Base-by-base conservation (phyloP, 2,113 vertebrate species). In the Scatophagus argus region DNA sequence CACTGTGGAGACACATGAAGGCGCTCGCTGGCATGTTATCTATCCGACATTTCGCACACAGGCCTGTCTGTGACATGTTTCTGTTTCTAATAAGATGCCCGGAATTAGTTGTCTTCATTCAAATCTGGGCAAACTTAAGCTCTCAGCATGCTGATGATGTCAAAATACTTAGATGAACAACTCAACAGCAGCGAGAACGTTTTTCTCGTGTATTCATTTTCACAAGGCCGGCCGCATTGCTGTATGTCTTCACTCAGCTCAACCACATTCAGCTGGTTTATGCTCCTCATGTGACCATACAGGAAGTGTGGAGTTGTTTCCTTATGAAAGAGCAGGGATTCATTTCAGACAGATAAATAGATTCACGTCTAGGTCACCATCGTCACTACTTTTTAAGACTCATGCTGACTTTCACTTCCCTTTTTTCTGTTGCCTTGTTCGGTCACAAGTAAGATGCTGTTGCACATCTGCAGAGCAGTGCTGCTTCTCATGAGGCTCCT, bases 351-450 rank as follows among this genome's bases (percentile, higher is more conserved):
- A 38, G 17, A 55, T 56, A 51, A 27, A 63, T 21, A 11, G 60
- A 52, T n/a, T 34, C 9, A 25, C 2, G 23, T 60, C 29, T 23
- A 4, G 13, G 47, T 63, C 41, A 23, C 19, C 19, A 19, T 63
- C 52, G 43, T 2, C 55, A 21, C 27, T 29, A 19, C 38, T 46
- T 38, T 55, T 44, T 25, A 25, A 36, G 11, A 17, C n/a, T 54
- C 54, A 31, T 46, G 8, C 36, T 9, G 9, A 75, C 75, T 94
- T 89, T 93, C 91, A 88, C 88, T 93, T 94, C 93, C 84, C 52
- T 0, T 23, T n/a, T 74, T 84, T 54, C 27, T 76, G 19, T 39
- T 31, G 65, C 59, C 52, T 43, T 38, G 25, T 44, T 61, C 19
- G 43, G 83, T 90, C 88, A 89, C 83, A 85, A 81, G 84, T 77